Evolutionary conservation across 2,113 vertebrate genomes (phyloP).

Genomic region (Cyprinodon variegatus): DNA sequence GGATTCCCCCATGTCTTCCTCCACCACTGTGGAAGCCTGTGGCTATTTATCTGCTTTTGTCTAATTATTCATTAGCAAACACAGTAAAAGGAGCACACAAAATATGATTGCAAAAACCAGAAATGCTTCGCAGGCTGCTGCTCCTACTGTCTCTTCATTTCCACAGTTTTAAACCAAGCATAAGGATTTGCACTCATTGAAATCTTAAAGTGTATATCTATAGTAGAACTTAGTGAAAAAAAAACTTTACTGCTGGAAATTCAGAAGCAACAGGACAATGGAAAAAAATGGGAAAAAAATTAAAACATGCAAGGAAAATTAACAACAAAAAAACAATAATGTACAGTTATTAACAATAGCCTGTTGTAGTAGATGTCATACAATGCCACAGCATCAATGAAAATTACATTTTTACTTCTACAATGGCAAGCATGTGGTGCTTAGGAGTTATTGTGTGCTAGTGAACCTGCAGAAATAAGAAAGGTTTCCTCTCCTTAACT

Average conservation of each 20-base stretch:
- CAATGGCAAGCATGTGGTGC: background rate
- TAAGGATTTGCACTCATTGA: background rate
- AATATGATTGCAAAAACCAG: constrained; percentile 54
- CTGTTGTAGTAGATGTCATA: too few relatives aligned
- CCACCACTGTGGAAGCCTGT: constrained; percentile 46
- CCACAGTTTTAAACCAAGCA: background rate
- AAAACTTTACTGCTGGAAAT: too few relatives aligned
- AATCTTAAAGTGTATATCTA: background rate
- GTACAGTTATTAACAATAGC: too few relatives aligned
- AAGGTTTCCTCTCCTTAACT: background rate
- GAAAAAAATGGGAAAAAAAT: too few relatives aligned
- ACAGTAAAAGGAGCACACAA: constrained; percentile 64
- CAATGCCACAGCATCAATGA: background rate
- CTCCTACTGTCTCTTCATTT: background rate
- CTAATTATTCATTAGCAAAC: constrained; percentile 83
- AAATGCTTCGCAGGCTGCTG: constrained; percentile 14
- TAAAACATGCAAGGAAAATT: too few relatives aligned
- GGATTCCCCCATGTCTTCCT: constrained; percentile 70
- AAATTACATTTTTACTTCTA: background rate
- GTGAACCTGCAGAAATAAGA: background rate
- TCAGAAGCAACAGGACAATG: too few relatives aligned
- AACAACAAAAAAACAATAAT: too few relatives aligned
- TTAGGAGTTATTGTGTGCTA: background rate
- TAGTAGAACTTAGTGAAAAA: background rate
- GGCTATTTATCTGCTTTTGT: constrained; percentile 74